A percentile compares a stretch with the other conserved stretches of the same genome.
These are phyloP conservation scores for Exaiptasia diaphana DNA, from an alignment of 64 coral and sea anemone species.

Conservation along the genomic window DNA sequence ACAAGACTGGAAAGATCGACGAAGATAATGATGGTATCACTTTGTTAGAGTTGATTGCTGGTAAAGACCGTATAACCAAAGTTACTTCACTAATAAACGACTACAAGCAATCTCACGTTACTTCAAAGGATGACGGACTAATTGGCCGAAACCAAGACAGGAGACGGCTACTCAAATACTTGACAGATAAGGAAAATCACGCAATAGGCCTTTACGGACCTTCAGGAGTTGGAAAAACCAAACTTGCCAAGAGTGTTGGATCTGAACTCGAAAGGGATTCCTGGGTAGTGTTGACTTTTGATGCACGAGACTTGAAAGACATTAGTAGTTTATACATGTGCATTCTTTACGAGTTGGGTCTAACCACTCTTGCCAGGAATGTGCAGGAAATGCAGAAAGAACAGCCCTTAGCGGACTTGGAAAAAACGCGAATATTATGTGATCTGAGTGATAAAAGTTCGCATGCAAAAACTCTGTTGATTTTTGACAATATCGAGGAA, in stretches of 20 bases:
- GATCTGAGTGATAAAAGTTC: background rate
- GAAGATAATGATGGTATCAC: background rate
- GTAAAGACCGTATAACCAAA: too few species aligned
- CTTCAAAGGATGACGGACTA: background rate
- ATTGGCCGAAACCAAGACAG: background rate
- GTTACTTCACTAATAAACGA: background rate
- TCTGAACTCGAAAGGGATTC: background rate
- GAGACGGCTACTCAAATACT: background rate
- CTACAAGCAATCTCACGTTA: background rate
- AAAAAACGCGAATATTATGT: too few species aligned
- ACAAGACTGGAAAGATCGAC: background rate
- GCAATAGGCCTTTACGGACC: background rate
- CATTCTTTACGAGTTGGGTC: background rate
- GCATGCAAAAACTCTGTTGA: background rate
- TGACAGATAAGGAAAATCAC: background rate
- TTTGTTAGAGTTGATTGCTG: background rate
- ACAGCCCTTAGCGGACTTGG: background rate
- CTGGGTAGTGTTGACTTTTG: background rate
- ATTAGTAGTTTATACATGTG: background rate
- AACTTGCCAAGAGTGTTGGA: background rate
- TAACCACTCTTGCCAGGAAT: background rate
- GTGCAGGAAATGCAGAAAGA: background rate
- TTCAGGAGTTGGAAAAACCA: background rate
- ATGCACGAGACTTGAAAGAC: slow-evolving; percentile 2
- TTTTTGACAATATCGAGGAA: slow-evolving; percentile 36